A percentile compares a stretch with the other conserved stretches of the same genome.
These are phyloP conservation scores for Phengaris alcon DNA, from an alignment of 2,888 invertebrate species.

Conservation along the genomic window DNA sequence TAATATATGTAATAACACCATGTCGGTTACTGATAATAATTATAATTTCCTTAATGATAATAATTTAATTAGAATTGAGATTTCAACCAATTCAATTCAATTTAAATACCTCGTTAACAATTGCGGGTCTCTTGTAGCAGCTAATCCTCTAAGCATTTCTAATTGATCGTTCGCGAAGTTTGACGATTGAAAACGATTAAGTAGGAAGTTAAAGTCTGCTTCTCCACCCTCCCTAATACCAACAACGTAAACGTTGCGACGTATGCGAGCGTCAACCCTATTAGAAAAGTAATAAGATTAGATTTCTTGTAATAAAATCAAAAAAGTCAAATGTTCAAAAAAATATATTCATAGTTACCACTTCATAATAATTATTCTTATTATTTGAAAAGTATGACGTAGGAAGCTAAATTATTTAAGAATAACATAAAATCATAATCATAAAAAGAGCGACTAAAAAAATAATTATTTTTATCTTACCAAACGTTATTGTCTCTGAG, in stretches of 20 bases:
- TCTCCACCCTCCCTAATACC: slow-evolving; percentile 80
- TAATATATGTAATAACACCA: too few species aligned
- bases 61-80: too few species aligned
- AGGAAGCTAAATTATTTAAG: too few species aligned
- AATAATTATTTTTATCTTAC: slow-evolving; percentile 40
- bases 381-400: too few species aligned
- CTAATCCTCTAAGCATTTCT: slow-evolving; percentile 72
- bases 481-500: slow-evolving; percentile 47
- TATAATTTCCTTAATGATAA: too few species aligned
- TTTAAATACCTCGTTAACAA: slow-evolving; percentile 52
- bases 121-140: slow-evolving; percentile 56
- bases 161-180: slow-evolving; percentile 72
- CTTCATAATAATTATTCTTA: too few species aligned
- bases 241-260: slow-evolving; percentile 80
- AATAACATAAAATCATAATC: too few species aligned
- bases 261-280: slow-evolving; percentile 79
- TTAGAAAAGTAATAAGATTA: slow-evolving; percentile 32
- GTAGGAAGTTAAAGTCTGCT: slow-evolving; percentile 80
- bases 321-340: not conserved
- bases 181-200: slow-evolving; percentile 50
- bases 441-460: too few species aligned
- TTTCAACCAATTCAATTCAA: too few species aligned
- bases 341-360: too few species aligned
- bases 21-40: too few species aligned
- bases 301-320: too few species aligned